Percentiles rank a stretch among this genome's conserved stretches.
Evolutionary conservation across 2,113 vertebrate genomes (phyloP).

Genomic region (Otus sunia): DNA sequence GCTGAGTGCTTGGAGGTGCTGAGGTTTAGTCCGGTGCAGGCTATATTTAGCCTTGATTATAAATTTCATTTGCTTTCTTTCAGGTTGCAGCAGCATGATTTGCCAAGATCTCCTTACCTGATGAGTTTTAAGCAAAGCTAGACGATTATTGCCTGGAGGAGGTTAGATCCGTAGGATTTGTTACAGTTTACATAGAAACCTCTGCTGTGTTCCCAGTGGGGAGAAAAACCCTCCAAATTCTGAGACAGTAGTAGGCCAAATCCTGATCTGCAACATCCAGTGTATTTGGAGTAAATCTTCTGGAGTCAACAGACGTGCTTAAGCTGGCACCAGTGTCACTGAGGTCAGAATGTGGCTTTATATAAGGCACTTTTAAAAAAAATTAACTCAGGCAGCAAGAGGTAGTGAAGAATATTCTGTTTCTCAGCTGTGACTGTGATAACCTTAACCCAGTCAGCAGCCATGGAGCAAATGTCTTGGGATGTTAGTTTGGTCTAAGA

Average conservation of each 20-base stretch:
- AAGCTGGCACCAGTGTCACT: background rate
- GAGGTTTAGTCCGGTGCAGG: background rate
- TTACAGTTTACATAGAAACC: background rate
- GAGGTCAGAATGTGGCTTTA: background rate
- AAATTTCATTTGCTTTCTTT: background rate
- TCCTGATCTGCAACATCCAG: background rate
- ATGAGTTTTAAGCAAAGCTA: background rate
- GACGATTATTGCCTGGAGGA: background rate
- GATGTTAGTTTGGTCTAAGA: slow-evolving; percentile 37
- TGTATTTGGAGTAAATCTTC: background rate
- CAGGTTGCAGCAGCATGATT: background rate
- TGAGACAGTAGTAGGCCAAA: background rate
- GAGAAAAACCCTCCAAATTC: background rate
- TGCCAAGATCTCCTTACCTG: background rate
- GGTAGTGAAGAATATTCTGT: slow-evolving; percentile 8
- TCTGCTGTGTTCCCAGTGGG: background rate
- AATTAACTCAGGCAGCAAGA: background rate
- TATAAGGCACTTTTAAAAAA: slow-evolving; percentile 39
- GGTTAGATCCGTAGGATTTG: background rate
- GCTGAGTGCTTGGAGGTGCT: background rate
- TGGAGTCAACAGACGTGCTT: background rate
- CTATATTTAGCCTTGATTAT: background rate
- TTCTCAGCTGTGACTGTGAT: slow-evolving; percentile 3
- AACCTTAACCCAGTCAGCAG: slow-evolving; percentile 37
- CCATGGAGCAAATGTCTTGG: slow-evolving; percentile 20